These are phyloP conservation scores for Lontra canadensis DNA, from an alignment of 2,113 vertebrate genomes.

Conservation along the genomic window DNA sequence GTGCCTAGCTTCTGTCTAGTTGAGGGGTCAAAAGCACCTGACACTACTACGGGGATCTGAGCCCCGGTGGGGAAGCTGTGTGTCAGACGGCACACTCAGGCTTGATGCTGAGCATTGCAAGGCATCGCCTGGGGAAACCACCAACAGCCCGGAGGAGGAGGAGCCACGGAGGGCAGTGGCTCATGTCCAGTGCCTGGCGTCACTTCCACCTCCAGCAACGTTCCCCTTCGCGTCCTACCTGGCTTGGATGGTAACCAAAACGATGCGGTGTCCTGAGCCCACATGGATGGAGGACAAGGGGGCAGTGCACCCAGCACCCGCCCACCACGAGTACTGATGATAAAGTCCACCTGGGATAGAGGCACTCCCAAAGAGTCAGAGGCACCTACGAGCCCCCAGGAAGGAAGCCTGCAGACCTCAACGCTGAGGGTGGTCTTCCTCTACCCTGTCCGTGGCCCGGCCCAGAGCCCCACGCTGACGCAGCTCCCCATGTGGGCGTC, in stretches of 20 bases:
- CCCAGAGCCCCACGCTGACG: background rate
- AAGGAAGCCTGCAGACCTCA: background rate
- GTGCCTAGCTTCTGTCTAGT: background rate
- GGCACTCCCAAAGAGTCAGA: background rate
- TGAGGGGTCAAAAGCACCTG: background rate
- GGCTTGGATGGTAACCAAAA: background rate
- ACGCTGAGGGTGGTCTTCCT: background rate
- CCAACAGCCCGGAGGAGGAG: background rate
- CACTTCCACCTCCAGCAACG: background rate
- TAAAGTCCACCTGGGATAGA: background rate
- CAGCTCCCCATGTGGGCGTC: background rate
- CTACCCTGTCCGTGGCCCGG: background rate
- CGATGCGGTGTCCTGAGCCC: background rate
- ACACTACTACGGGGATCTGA: background rate
- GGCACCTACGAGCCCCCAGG: background rate
- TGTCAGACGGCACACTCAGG: background rate
- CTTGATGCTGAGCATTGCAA: background rate
- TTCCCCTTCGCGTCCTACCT: background rate
- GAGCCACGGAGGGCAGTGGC: background rate
- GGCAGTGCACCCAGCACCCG: too few relatives aligned
- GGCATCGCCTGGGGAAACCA: fast-evolving
- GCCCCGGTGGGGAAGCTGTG: background rate
- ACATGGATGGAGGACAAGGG: background rate
- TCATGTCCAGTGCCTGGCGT: background rate
- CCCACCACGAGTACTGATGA: too few relatives aligned